Evolutionary conservation across 2,113 vertebrate species (phyloP).

Genomic region (Cynocephalus volans): DNA sequence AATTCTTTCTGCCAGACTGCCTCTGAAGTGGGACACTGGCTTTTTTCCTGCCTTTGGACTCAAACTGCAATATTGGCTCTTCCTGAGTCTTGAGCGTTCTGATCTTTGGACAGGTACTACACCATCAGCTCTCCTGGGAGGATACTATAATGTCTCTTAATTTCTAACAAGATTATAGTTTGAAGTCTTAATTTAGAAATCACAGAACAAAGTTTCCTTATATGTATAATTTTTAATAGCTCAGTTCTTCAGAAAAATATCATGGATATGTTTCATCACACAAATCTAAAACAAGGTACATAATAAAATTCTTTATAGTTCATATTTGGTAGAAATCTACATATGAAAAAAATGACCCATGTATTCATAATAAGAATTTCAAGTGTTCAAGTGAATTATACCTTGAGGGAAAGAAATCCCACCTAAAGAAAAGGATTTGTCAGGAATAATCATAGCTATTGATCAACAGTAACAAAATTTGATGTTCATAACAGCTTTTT

Average conservation of each 20-base stretch:
- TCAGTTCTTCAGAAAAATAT: background rate
- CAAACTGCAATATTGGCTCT: background rate
- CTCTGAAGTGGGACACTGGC: background rate
- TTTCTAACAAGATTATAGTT: background rate
- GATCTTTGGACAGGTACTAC: background rate
- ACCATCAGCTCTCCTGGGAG: background rate
- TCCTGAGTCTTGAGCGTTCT: background rate
- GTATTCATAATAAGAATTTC: background rate
- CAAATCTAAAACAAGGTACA: background rate
- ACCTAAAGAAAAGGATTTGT: background rate
- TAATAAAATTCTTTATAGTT: background rate
- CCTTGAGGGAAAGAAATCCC: background rate
- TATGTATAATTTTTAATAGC: background rate
- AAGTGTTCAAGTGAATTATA: background rate
- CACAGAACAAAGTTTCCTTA: background rate
- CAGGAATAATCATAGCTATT: background rate
- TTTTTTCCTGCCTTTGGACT: background rate
- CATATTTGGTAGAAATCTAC: background rate
- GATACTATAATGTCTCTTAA: background rate
- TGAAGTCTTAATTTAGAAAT: background rate
- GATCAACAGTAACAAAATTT: slow-evolving; percentile 11
- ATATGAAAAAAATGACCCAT: background rate
- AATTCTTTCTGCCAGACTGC: background rate
- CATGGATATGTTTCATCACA: background rate
- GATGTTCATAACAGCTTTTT: too few relatives aligned